Evolutionary conservation across 1,140 invertebrate species (phyloP), one percentile per base, ranked within the genome.

Genomic region (Tetranychus urticae): DNA sequence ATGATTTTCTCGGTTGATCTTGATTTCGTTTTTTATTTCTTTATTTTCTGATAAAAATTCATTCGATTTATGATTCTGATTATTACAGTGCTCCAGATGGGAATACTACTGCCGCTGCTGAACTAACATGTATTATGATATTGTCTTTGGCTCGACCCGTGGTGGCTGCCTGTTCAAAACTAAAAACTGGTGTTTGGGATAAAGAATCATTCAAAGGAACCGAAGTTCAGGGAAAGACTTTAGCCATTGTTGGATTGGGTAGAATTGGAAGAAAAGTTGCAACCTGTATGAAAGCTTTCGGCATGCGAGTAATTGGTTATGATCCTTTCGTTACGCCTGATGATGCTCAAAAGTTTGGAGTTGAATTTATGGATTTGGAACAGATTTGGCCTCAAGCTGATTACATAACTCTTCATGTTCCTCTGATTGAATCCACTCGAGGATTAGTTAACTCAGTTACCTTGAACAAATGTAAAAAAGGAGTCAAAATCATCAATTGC

Each of bases 321-420:
- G 93, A 98, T 77, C 93, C 93, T 0, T 81, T 94, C 57, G 80
- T 96, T 23, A 80, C 81, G 0, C 76, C 77, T 5, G 82, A 86
- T 66, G 78, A 80, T 57, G 82, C 86, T 56, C 75, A 76, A 33
- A 76, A 81, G 65, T 83, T 85, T 67, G 80, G 83, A 56, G 82
- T 91, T 1, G 79, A 83, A 60, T 85, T 82, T 67, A 72, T 88
- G 69, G 73, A 77, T 48, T 71, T 97, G 62, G 83, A 91, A 5
- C 73, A 91, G 68, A 84, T 97, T 63, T 97, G 91, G 90, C 83
- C 86, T 0, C 66, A 79, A 33, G 89, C 88, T 31, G 92, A 98
- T 71, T 97, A 90, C 72, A 93, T 98, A 65, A 97, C 93, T 0
- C 82, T 98, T 0, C 94, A 98, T 70, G 92, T 88, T 2, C 93